Base-by-base conservation (phyloP, 1,140 invertebrate genomes). In the Scaptomyza montana region DNA sequence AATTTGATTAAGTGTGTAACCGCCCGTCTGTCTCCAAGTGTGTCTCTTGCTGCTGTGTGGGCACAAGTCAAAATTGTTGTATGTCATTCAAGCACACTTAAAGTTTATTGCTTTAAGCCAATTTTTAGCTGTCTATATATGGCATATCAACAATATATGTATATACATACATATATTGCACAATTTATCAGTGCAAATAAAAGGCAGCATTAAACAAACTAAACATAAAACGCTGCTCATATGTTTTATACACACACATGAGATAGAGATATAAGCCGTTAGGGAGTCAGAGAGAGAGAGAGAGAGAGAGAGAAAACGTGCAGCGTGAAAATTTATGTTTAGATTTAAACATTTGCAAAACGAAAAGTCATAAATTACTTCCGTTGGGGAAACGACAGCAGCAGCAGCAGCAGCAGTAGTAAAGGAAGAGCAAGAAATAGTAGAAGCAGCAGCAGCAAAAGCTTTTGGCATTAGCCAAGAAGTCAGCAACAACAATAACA, bases 311-410 rank as follows among this genome's bases (percentile, higher is more conserved):
- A 60, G 39, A 41, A 12, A 21, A 25, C 9, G 25, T 19, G 13
- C 9, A 64, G 72, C 67, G 50, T 43, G 45, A 73, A 75, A 89
- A 89, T 89, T 89, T 89, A 89, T 89, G 84, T 71, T 89, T 89
- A 89, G 84, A 89, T 89, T 89, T 89, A 84, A 89, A 73, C 84
- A 89, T 89, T 89, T 89, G 84, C 84, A 89, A 89, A 84, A 89
- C 84, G 84, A 89, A 89, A 89, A 89, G 85, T 89, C 84, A 89
- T 89, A 89, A 89, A 89, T 89, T 89, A 89, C 84, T 89, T 89
- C 84, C 84, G 84, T 74, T 79, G 72, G 56, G 82, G 82, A 80
- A 82, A 89, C 77, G 68, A 64, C 76, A 76, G 74, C 33, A 78
- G 74, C 46, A 69, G 43, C 47, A 65, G 45, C 16, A n/a, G n/a